Percentiles rank a stretch among this genome's conserved stretches.
Conservation (phyloP, 2,797 vertebrate species). For the Enteromius unitaeniatus region DNA sequence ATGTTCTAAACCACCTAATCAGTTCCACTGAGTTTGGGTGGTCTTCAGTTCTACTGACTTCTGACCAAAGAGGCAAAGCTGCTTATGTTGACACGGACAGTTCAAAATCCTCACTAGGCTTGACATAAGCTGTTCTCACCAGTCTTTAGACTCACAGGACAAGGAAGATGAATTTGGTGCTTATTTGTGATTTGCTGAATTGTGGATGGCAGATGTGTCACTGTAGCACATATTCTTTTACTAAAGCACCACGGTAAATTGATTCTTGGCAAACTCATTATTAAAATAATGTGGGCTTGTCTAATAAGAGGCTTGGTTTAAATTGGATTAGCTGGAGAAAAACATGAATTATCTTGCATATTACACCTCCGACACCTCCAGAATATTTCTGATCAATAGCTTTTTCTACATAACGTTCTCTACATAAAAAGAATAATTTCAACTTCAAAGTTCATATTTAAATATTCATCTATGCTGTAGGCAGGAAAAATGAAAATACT, state of each 20-base stretch:
- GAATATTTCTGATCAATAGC: neutral
- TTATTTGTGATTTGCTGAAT: conserved; percentile 2
- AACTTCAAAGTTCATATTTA: neutral
- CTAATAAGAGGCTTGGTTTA: neutral
- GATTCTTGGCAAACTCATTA: neutral
- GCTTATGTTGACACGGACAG: conserved; percentile 44
- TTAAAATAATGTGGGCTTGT: neutral
- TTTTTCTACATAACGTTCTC: neutral
- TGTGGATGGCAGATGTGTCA: neutral
- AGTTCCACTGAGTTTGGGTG: conserved; percentile 30
- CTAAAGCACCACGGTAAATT: neutral
- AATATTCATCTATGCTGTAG: neutral
- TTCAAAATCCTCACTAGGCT: conserved; percentile 37
- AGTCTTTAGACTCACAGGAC: conserved; percentile 2
- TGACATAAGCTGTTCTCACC: conserved; percentile 46
- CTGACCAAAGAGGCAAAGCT: conserved; percentile 43
- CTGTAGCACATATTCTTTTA: neutral
- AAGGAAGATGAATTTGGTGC: conserved; percentile 3
- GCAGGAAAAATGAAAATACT: neutral
- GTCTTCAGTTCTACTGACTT: conserved; percentile 21
- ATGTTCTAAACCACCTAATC: conserved; percentile 9
- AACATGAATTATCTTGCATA: neutral
- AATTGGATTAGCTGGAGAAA: neutral
- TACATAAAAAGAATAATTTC: neutral
- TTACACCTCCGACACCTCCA: neutral